phyloP scores from a whole-genome alignment of 2,888 invertebrate genomes.

The Pseudococcus viburni region DNA sequence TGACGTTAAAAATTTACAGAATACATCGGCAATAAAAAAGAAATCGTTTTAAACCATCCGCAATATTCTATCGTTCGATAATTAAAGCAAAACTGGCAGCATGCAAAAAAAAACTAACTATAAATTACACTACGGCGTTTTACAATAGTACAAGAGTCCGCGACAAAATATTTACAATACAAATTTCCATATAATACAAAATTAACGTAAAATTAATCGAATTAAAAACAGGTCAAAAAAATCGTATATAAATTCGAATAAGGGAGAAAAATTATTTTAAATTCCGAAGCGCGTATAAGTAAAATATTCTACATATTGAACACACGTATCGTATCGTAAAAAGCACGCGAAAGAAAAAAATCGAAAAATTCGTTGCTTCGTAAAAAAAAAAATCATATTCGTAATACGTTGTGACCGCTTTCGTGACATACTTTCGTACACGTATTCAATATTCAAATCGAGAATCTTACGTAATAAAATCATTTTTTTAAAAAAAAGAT shows the following conservation, averaged over 20 bases:
- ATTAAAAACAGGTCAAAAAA: constrained; percentile 27
- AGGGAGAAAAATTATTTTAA: background rate
- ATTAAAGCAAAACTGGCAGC: constrained; percentile 50
- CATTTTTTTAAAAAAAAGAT: background rate
- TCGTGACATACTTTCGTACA: background rate
- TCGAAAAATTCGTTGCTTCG: constrained; percentile 15
- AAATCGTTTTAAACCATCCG: constrained; percentile 1
- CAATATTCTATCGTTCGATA: constrained; percentile 22
- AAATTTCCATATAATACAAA: constrained; percentile 10
- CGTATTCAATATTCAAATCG: background rate
- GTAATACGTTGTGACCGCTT: background rate
- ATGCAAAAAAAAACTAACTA: background rate
- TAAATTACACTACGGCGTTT: constrained; percentile 42
- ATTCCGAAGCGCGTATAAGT: background rate
- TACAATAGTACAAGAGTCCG: constrained; percentile 30
- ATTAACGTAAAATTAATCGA: background rate
- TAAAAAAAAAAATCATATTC: background rate
- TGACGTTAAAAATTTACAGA: background rate
- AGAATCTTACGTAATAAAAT: too few relatives aligned
- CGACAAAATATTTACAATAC: constrained; percentile 25
- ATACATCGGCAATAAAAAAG: background rate
- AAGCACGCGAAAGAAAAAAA: constrained; percentile 15
- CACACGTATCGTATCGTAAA: constrained; percentile 33
- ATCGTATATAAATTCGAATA: constrained; percentile 15
- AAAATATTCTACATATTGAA: constrained; percentile 40